Conservation (phyloP, 2,888 invertebrate species). For the Biston stratarius region DNA sequence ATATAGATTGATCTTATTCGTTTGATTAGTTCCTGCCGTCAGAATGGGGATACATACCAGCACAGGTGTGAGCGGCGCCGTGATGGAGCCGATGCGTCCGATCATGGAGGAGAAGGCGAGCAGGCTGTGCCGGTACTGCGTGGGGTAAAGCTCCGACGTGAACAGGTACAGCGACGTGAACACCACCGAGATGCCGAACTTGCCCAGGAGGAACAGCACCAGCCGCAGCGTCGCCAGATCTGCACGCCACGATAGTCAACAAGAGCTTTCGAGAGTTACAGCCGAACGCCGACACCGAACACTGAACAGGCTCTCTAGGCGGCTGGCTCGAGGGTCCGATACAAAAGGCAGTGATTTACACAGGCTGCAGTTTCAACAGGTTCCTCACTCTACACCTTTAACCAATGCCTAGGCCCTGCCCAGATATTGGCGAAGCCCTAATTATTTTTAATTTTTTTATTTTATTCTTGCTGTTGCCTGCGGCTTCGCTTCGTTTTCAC, state of each 20-base stretch:
- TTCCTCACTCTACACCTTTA: too few relatives aligned
- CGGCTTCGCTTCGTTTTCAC: too few relatives aligned
- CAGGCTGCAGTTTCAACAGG: too few relatives aligned
- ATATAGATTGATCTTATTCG: not conserved
- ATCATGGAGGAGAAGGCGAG: conserved; percentile 90
- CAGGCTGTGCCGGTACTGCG: conserved; percentile 88
- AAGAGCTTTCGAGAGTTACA: too few relatives aligned
- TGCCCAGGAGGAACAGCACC: conserved; percentile 86
- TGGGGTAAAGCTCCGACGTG: conserved; percentile 91
- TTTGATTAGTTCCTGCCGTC: not conserved
- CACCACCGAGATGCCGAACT: conserved; percentile 88
- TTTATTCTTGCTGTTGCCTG: too few relatives aligned
- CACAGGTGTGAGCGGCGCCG: conserved; percentile 89
- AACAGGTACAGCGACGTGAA: conserved; percentile 89
- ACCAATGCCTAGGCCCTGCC: too few relatives aligned
- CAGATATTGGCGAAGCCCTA: too few relatives aligned
- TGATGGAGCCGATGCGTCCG: conserved; percentile 89
- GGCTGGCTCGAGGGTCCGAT: too few relatives aligned
- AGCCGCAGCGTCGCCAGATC: conserved; percentile 68
- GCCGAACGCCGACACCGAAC: too few relatives aligned
- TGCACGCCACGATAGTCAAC: conserved; percentile 46
- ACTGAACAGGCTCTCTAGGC: too few relatives aligned
- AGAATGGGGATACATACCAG: conserved; percentile 74
- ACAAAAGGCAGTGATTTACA: too few relatives aligned
- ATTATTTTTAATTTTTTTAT: too few relatives aligned